These are phyloP conservation scores for Tylochromis polylepis DNA, from an alignment of 2,113 vertebrate genomes.

Conservation along the genomic window DNA sequence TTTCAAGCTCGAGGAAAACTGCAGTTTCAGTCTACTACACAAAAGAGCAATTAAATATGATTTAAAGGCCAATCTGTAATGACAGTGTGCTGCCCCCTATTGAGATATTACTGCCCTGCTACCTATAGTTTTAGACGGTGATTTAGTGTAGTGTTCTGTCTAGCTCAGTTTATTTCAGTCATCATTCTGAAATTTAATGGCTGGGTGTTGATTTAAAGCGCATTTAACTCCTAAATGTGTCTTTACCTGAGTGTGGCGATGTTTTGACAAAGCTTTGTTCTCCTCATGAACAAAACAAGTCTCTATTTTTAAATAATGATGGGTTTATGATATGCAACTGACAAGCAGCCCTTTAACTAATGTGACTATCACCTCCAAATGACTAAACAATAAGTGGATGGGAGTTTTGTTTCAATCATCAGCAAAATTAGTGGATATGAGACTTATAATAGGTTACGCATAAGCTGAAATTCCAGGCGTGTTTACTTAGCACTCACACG, in stretches of 20 bases:
- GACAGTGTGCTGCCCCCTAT: constrained; percentile 44
- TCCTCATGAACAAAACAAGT: not conserved
- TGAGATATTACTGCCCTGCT: constrained; percentile 49
- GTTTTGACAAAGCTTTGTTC: not conserved
- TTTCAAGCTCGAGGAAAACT: constrained; percentile 55
- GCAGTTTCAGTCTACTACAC: constrained; percentile 50
- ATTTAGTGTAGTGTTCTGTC: constrained; percentile 22
- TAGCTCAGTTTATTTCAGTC: constrained; percentile 19
- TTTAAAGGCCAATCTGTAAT: constrained; percentile 59
- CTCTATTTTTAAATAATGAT: not conserved
- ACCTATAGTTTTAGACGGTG: constrained; percentile 29
- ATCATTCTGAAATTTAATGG: not conserved
- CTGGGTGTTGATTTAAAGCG: constrained; percentile 6
- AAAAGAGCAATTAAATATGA: constrained; percentile 66
- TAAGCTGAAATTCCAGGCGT: constrained; percentile 40
- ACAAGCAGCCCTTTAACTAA: not conserved
- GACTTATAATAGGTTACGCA: constrained; percentile 23
- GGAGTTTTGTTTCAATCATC: constrained; percentile 32
- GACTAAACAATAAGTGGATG: not conserved
- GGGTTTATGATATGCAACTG: not conserved
- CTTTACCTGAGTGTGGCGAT: not conserved
- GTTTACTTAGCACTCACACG: constrained; percentile 60
- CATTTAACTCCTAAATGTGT: not conserved
- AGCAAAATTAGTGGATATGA: constrained; percentile 26
- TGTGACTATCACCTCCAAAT: not conserved